phyloP scores from a whole-genome alignment of 2,113 vertebrate genomes.

The Corydoras maculifer region DNA sequence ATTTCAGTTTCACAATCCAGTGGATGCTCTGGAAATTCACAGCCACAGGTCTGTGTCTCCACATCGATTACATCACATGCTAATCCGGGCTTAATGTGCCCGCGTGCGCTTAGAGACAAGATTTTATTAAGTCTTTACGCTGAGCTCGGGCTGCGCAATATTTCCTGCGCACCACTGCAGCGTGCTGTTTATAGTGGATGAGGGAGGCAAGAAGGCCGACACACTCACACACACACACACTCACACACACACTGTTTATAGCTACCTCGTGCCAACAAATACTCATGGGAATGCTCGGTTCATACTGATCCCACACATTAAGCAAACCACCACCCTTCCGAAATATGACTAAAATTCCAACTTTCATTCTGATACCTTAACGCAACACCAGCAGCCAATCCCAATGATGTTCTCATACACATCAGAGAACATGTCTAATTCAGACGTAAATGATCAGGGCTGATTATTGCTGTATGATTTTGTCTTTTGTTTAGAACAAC shows the following conservation, averaged over 20 bases:
- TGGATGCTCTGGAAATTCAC: background rate
- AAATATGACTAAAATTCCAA: background rate
- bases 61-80: background rate
- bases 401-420: background rate
- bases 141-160: constrained; percentile 7
- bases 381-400: background rate
- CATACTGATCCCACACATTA: constrained; percentile 8
- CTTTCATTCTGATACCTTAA: background rate
- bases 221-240: constrained; percentile 1
- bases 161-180: background rate
- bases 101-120: background rate
- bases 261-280: constrained; percentile 13
- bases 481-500: too few relatives aligned
- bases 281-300: constrained; percentile 15
- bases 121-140: background rate
- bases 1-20: background rate
- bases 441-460: too few relatives aligned
- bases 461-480: too few relatives aligned
- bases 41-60: constrained; percentile 1
- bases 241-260: constrained; percentile 27
- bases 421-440: background rate
- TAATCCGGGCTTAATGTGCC: constrained; percentile 6
- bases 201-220: background rate
- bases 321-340: background rate
- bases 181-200: constrained; percentile 19